These are phyloP conservation scores for Zaprionus inermis DNA, from an alignment of 1,140 invertebrate genomes.

Conservation along the genomic window DNA sequence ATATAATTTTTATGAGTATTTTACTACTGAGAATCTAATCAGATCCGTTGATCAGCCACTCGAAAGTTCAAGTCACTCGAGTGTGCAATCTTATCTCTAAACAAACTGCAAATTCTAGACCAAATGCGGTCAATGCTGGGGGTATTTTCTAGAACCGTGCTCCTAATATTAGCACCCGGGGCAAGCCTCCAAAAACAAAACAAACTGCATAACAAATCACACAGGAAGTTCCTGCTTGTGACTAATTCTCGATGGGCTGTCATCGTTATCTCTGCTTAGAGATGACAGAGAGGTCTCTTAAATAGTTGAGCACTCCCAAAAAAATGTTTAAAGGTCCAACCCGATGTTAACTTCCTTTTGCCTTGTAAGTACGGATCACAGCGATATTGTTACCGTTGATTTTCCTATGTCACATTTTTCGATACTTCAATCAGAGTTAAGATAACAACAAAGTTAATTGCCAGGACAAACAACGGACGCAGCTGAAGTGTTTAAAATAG, in stretches of 20 bases:
- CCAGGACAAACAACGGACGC: background rate
- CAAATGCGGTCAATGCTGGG: slow-evolving; percentile 1
- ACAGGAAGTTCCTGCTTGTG: background rate
- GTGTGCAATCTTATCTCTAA: slow-evolving; percentile 5
- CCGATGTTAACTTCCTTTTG: background rate
- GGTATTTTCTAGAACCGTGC: background rate
- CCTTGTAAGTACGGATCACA: slow-evolving; percentile 33
- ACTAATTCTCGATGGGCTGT: background rate
- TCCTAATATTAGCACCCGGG: background rate
- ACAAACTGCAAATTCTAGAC: background rate
- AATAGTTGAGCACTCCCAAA: no score
- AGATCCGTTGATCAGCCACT: background rate
- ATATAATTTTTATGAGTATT: background rate
- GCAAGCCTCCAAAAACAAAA: slow-evolving; percentile 1
- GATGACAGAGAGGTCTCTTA: background rate
- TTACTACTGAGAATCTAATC: slow-evolving; percentile 11
- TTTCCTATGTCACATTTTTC: background rate
- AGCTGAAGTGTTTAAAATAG: background rate
- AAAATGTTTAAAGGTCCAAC: background rate
- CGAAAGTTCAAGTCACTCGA: slow-evolving; percentile 19
- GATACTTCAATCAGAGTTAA: background rate
- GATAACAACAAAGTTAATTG: background rate
- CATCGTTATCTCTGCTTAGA: background rate
- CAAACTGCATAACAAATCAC: background rate
- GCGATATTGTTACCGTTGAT: slow-evolving; percentile 49